Percentiles rank a stretch among this genome's conserved stretches.
Evolutionary conservation across 2,888 invertebrate species (phyloP).

Genomic region (Drosophila bunnanda): DNA sequence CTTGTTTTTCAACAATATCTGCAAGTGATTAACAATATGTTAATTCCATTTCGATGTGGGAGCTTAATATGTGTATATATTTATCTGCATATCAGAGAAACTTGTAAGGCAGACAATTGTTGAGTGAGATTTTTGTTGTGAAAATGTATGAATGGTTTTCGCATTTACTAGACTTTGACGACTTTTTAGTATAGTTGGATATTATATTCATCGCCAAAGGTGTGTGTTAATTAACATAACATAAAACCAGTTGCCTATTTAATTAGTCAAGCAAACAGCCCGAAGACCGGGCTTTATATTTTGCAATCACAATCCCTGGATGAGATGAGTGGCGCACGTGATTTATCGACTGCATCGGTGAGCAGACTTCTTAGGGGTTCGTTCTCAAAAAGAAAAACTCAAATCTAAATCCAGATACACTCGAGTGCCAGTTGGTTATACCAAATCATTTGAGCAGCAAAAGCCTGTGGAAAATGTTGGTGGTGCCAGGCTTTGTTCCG

Average conservation of each 20-base stretch:
- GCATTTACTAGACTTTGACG: neutral
- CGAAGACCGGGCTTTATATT: constrained; percentile 17
- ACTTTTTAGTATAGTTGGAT: neutral
- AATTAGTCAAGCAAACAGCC: constrained; percentile 12
- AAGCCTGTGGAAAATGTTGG: neutral
- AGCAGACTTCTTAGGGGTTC: neutral
- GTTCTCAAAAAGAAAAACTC: constrained; percentile 10
- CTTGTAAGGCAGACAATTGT: constrained; percentile 16
- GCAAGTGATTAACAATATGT: constrained; percentile 31
- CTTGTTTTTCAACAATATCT: constrained; percentile 54
- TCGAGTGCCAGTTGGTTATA: constrained; percentile 22
- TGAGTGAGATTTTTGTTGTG: constrained; percentile 3
- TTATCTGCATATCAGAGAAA: constrained; percentile 31
- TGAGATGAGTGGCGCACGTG: constrained; percentile 30
- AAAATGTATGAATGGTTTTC: constrained; percentile 15
- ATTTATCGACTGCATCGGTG: constrained; percentile 41
- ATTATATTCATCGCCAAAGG: neutral
- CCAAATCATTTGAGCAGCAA: constrained; percentile 7
- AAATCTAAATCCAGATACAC: constrained; percentile 20
- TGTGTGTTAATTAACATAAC: constrained; percentile 14
- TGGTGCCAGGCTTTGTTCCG: constrained; percentile 9
- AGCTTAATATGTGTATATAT: constrained; percentile 13
- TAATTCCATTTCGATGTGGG: constrained; percentile 49
- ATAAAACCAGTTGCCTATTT: constrained; percentile 14
- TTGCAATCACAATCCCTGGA: constrained; percentile 8